A percentile compares a stretch with the other conserved stretches of the same genome.
These are phyloP conservation scores for Dipodomys ordii DNA, from an alignment of 2,113 vertebrate species.

Conservation along the genomic window DNA sequence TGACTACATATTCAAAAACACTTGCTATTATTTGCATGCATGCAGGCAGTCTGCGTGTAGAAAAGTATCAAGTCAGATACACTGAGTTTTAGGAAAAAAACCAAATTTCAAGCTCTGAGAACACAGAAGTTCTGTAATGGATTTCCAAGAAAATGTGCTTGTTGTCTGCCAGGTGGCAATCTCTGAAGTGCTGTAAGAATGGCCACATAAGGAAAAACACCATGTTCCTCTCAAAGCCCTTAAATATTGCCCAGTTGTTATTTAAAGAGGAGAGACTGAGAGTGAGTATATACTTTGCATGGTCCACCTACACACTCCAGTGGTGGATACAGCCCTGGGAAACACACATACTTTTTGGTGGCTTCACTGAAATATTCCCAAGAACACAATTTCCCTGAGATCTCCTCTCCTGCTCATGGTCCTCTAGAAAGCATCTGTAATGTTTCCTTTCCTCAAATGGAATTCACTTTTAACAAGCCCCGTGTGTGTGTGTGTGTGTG, in stretches of 20 bases:
- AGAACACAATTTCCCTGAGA: background rate
- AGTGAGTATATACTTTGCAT: too few species aligned
- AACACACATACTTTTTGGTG: background rate
- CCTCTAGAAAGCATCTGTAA: background rate
- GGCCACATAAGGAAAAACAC: constrained; percentile 37
- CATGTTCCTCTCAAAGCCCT: background rate
- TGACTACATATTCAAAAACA: background rate
- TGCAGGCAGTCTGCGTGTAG: background rate
- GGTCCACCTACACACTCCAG: background rate
- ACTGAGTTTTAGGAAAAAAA: constrained; percentile 36
- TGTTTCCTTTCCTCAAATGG: background rate
- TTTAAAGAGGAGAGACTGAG: background rate
- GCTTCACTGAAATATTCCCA: constrained; percentile 20
- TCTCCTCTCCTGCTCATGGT: background rate
- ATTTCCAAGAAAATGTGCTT: constrained; percentile 69
- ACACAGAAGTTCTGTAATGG: constrained; percentile 58
- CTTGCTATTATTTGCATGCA: background rate
- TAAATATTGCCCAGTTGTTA: background rate
- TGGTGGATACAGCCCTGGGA: background rate
- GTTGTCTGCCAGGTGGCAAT: constrained; percentile 34
- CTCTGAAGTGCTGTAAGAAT: constrained; percentile 28
- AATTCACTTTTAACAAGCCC: background rate
- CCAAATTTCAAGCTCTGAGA: constrained; percentile 52
- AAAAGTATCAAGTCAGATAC: constrained; percentile 50
- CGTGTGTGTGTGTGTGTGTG: background rate